Conservation (phyloP, 1,140 invertebrate genomes). For the Branchinecta lynchi region DNA sequence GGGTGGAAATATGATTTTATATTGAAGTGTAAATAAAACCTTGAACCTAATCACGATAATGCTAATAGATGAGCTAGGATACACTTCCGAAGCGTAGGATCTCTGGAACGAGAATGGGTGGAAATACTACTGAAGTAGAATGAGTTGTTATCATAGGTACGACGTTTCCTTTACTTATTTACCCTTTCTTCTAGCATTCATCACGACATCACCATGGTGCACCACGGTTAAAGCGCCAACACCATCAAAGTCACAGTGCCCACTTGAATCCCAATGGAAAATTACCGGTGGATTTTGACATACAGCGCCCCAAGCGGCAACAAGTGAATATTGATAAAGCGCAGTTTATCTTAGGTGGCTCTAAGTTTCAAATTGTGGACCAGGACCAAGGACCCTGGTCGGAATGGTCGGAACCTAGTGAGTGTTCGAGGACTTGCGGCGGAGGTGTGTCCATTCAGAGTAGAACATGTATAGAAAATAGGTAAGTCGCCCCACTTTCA, state of each 20-base stretch:
- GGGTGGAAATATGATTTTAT: no score
- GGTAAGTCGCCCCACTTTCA: no score
- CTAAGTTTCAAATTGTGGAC: background rate
- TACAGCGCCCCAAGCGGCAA: background rate
- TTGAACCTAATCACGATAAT: no score
- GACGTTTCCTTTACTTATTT: no score
- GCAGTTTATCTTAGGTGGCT: background rate
- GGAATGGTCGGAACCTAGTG: slow-evolving; percentile 52
- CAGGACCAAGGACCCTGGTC: slow-evolving; percentile 29
- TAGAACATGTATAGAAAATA: slow-evolving; percentile 25
- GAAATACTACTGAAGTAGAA: no score
- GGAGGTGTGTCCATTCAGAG: slow-evolving; percentile 56
- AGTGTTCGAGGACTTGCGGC: slow-evolving; percentile 71
- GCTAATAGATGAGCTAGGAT: no score
- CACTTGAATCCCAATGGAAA: background rate
- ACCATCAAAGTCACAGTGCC: background rate
- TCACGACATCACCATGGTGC: slow-evolving; percentile 2
- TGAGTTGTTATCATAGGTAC: no score
- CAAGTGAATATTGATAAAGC: background rate
- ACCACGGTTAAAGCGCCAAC: background rate
- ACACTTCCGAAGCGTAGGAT: no score
- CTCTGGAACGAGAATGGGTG: no score
- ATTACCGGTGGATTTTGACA: background rate
- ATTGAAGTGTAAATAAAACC: no score
- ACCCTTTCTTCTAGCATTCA: background rate